Evolutionary conservation across 2,888 invertebrate genomes (phyloP), one percentile per base, ranked within the genome.

Genomic region (Synanthedon myopaeformis): DNA sequence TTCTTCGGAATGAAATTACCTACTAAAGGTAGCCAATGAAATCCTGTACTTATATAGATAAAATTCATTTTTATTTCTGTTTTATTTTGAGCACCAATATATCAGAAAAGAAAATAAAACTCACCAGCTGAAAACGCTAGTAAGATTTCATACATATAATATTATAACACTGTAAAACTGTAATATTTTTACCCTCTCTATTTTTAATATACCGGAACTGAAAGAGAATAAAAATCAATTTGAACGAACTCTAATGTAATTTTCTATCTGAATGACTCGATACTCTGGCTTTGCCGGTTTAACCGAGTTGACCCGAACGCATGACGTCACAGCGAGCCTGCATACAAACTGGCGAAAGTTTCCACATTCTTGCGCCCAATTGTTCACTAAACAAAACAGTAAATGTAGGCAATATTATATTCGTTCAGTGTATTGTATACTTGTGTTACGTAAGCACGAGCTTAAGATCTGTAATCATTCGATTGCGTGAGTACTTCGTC

Each of bases 301-400:
- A 17, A 17, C 49, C 17, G n/a, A 14, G 13, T 14, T 53, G 57
- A 56, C 61, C 61, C 59, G 54, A 57, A 59, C 58, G 55, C 49
- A 54, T 76, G 76, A 72, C 70, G 70, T 70, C 70, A 70, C 52
- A 12, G 35, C 35, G 1, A 2, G 45, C 23, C 54, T 52, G 60
- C 55, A 61, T 55, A 56, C 55, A 59, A 62, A 64, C 56, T 48
- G 68, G 75, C 63, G 78, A 78, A 78, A 78, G 78, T 78, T 49
- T 70, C 62, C 66, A 68, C 76, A 77, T 74, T 67, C 63, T 57
- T 64, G 53, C 41, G 56, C 58, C 54, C 55, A 54, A 57, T 57
- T 59, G 57, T 53, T 56, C 57, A 52, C 54, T 48, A 55, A 52
- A 58, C 56, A 56, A 28, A n/a, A n/a, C 45, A 48, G 48, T 52